Evolutionary conservation across 2,797 vertebrate species (phyloP), one percentile per base, ranked within the genome.

Genomic region (Cetoscarus ocellatus): DNA sequence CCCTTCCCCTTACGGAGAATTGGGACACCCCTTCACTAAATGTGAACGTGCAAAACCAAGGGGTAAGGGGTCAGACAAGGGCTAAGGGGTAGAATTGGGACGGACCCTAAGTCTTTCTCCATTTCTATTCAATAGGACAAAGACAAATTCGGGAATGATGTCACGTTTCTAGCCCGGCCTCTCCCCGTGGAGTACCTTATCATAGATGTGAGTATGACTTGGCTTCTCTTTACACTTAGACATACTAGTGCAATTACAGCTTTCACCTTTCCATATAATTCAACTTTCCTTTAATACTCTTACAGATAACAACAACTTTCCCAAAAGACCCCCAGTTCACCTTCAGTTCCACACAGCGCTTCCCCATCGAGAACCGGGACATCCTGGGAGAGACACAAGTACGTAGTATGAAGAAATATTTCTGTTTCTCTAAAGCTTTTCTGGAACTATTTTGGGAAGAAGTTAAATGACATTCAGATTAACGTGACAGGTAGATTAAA

Each of bases 121-220:
- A 8, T 10, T 63, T 60, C 13, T 19, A 10, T 50, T 38, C 62
- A 45, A 73, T 84, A 95, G 98, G 98, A 98, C 86, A 96, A 95
- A 91, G 98, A 99, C 93, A 99, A 99, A 83, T 99, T 99, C 91
- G 98, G 98, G 63, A 99, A 99, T 0, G 98, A 99, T 78, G 97
- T 99, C 87, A 99, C 97, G 0, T 96, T 99, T 90, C 93, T 99
- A 77, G 97, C 98, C 52, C 96, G 97, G 19, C 98, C 98, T 3
- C 96, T 99, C 53, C 98, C 98, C 0, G 97, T 99, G 56, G 98
- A 99, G 90, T 99, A 99, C 81, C 95, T 99, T 14, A 98, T 99
- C 90, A 99, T 99, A 77, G 97, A 99, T 0, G 98, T 99, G 75
- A 99, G 98, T 96, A 70, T 0, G 0, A 44, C 0, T 0, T 3